A percentile compares a stretch with the other conserved stretches of the same genome.
Evolutionary conservation across 30 jellyfish, hydroid and myxozoan species (phyloP).

Genomic region (Aurelia coerulea): DNA sequence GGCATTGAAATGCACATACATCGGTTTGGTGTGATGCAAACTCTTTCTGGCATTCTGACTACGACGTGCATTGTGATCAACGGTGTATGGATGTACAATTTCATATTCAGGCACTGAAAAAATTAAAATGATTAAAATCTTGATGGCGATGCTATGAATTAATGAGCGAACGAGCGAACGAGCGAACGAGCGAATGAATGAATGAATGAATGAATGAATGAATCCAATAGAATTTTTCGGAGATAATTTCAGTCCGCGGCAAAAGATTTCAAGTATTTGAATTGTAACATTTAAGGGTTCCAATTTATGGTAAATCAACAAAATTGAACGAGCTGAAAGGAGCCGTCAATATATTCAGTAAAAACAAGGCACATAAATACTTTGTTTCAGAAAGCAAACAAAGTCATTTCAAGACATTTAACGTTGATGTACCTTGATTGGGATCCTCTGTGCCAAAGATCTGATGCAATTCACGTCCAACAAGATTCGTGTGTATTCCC

Average conservation of each 20-base stretch:
- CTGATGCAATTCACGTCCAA: not conserved
- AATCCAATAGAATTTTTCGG: too few species aligned
- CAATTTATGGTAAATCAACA: too few species aligned
- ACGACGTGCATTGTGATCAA: conserved; percentile 52
- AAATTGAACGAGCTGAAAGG: too few species aligned
- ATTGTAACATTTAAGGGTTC: too few species aligned
- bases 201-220: too few species aligned
- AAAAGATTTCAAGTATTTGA: too few species aligned
- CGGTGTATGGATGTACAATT: conserved; percentile 55
- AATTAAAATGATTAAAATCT: not conserved
- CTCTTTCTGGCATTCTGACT: conserved; percentile 16
- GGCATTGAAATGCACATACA: conserved; percentile 64
- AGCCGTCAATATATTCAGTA: too few species aligned
- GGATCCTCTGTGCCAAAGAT: not conserved
- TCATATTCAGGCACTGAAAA: conserved; percentile 59
- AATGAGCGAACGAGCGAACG: too few species aligned
- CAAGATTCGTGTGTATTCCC: not conserved
- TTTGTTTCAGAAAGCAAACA: not conserved
- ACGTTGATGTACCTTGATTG: not conserved
- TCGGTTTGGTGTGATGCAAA: conserved; percentile 37
- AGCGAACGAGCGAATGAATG: too few species aligned
- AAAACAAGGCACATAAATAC: not conserved
- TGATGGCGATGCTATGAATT: too few species aligned
- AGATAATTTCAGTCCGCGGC: too few species aligned
- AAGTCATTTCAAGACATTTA: not conserved